Evolutionary conservation across 2,797 vertebrate species (phyloP), one percentile per base, ranked within the genome.

Genomic region (Gephyroberyx darwinii): DNA sequence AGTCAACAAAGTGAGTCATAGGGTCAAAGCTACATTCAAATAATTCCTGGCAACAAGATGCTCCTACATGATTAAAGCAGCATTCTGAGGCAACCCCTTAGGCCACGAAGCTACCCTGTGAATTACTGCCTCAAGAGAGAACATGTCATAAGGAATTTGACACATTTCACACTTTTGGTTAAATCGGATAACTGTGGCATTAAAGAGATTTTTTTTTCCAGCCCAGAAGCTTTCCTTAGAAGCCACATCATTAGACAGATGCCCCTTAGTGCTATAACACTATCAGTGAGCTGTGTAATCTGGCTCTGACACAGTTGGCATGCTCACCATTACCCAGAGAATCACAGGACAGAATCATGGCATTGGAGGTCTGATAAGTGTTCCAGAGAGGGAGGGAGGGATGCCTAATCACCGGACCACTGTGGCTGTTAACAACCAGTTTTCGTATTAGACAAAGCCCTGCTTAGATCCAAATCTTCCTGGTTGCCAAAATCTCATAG

Each of bases 221-320:
- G 65, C 51, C 79, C 64, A 65, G 65, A 64, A 69, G 74, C 80
- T 72, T 55, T 72, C 61, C 61, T 82, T 67, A 76, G 72, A 81
- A 75, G 63, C 67, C 65, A 74, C 83, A 78, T 82, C 86, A 90
- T 90, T 86, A 90, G 72, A 84, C 80, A 75, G 71, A 85, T 81
- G 84, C 74, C 85, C 77, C 74, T 78, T 51, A 76, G 86, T 73
- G 69, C 70, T 80, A 58, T 71, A 77, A 84, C 84, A 63, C 87
- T 43, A 63, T 85, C 86, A 82, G 53, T 84, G 83, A 86, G 81
- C 84, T 82, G 85, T 89, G 77, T 83, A 86, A 91, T 91, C 80
- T 74, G 76, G 77, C 74, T 59, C 76, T 68, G 82, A 86, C 84
- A 87, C 65, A 88, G 71, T 79, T 86, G 83, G 83, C 84, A 60